These are phyloP conservation scores for Callionymus lyra DNA, from an alignment of 2,113 vertebrate genomes.

Conservation along the genomic window DNA sequence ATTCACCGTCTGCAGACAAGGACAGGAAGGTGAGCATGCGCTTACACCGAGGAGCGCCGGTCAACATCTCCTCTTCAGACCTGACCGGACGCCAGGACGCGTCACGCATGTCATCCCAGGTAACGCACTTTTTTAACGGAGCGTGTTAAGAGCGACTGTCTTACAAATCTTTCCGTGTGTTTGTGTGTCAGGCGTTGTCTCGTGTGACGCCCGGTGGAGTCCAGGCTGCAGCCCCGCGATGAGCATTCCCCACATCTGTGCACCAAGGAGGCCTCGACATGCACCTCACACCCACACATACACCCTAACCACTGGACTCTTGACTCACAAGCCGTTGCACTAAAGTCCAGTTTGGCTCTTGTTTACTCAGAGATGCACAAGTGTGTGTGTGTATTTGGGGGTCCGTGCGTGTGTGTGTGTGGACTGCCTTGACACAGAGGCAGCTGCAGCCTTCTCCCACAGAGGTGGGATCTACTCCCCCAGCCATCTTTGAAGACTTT, in stretches of 20 bases:
- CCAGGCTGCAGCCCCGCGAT: slow-evolving; percentile 91
- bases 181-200: slow-evolving; percentile 77
- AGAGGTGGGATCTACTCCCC: slow-evolving; percentile 20
- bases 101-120: slow-evolving; percentile 96
- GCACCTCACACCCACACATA: slow-evolving; percentile 44
- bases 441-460: no score
- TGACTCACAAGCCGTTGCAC: slow-evolving; percentile 47
- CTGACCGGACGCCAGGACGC: slow-evolving; percentile 89
- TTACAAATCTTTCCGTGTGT: background rate
- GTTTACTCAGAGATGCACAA: slow-evolving; percentile 22
- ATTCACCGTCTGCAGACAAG: slow-evolving; percentile 67
- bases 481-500: slow-evolving; percentile 36
- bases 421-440: slow-evolving; percentile 26
- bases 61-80: slow-evolving; percentile 93
- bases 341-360: slow-evolving; percentile 26
- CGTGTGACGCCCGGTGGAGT: slow-evolving; percentile 89
- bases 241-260: slow-evolving; percentile 52
- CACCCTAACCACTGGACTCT: slow-evolving; percentile 17
- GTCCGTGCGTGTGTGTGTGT: no score
- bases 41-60: slow-evolving; percentile 87
- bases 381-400: slow-evolving; percentile 8
- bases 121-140: slow-evolving; percentile 32
- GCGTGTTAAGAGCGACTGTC: background rate
- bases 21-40: slow-evolving; percentile 98
- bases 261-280: slow-evolving; percentile 74